Base-by-base conservation (phyloP, 2,113 vertebrate species). In the Alosa alosa region DNA sequence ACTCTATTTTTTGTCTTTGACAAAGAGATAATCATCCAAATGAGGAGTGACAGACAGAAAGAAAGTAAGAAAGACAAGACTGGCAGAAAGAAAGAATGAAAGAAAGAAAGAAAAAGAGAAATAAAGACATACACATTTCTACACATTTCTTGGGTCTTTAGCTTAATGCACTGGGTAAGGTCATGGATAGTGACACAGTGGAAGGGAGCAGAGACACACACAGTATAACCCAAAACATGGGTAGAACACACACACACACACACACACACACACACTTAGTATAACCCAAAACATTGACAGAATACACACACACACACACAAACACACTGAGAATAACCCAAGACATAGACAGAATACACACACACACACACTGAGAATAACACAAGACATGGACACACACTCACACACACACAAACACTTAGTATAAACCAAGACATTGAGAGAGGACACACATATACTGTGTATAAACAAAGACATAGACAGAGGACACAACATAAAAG, bases 111-210 rank as follows among this genome's bases (percentile, higher is more conserved):
- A 25, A 64, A 64, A 72, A 84, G 39, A 31, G n/a, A 83, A 49
- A 84, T 44, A 39, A 36, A 78, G 36, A 78, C 49, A 84, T 49
- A 50, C 83, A 86, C 78, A 47, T 64, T 84, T 85, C 68, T 84
- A 82, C 89, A 90, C 89, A 89, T 89, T 88, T 84, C 82, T 86
- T 90, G 84, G 88, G 83, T 87, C 87, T 89, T 90, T 92, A 92
- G 91, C 90, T 92, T 90, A 92, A 90, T 86, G 84, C 90, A 83
- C 90, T 91, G 90, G 89, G 72, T 81, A 81, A 88, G 22, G 86
- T 88, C 84, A 52, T 83, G 49, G 87, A 85, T 36, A 78, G 11
- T 78, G 72, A 78, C 10, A 36, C 31, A 9, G 36, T 36, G 25
- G 72, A 36, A 36, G 36, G 36, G 31, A 36, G 72, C 72, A 78